Evolutionary conservation across 2,888 invertebrate species (phyloP), one percentile per base, ranked within the genome.

Genomic region (Drosophila pegasa): DNA sequence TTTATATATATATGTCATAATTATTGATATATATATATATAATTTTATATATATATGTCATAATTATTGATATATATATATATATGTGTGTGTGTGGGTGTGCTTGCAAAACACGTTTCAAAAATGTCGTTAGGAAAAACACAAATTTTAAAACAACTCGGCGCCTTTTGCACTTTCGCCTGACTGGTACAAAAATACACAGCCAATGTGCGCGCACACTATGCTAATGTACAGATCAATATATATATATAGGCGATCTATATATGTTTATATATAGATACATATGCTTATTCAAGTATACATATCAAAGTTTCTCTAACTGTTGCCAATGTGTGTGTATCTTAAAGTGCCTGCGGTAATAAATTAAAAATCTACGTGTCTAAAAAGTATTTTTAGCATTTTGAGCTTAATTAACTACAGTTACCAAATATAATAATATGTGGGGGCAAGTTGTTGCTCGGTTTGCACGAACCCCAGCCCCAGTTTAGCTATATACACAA

Each of bases 381-480:
- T 80, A 87, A 71, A 74, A 67, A 69, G 59, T 68, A 58, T 78
- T 64, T 78, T 78, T 81, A 61, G 75, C 72, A 71, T 70, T 87
- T 82, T 84, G 70, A 84, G 86, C 88, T 87, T 87, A 81, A 45
- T 72, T 66, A 57, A 68, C 82, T 82, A 82, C 56, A 62, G 54
- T 87, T 87, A 82, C 78, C 60, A 82, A 87, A 81, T 82, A 81
- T 75, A 75, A 63, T 29, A 45, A 45, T 56, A 43, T 60, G 38
- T 29, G 20, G 40, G 68, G 47, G 54, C 51, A 14, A 35, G 31
- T 33, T 33, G 35, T 31, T 33, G 20, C 14, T 31, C 43, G 66
- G 47, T 55, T 48, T 38, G 35, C 52, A 16, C 48, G 25, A 57
- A 75, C 76, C 62, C 41, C 31, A 40, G 20, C 64, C 48, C 33